phyloP scores from a whole-genome alignment of 2,113 vertebrate species.

The Mesembrinibis cayennensis region DNA sequence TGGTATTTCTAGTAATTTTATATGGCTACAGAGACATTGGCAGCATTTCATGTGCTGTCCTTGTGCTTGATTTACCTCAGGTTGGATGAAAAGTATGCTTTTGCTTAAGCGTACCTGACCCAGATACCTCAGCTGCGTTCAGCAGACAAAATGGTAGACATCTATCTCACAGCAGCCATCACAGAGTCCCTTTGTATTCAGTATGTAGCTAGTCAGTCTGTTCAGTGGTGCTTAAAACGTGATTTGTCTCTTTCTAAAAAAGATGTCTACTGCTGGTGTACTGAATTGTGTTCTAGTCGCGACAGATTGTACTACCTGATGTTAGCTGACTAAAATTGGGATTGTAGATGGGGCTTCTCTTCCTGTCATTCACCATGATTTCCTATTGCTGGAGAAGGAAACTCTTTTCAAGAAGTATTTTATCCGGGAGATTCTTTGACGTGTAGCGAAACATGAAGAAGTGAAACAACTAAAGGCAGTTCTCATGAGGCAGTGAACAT shows the following conservation, averaged over 20 bases:
- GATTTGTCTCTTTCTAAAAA: not conserved
- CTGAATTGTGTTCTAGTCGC: not conserved
- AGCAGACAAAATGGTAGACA: not conserved
- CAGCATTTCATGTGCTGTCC: not conserved
- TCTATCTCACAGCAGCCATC: not conserved
- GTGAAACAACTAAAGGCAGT: not conserved
- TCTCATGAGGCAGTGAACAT: not conserved
- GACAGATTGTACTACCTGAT: no score
- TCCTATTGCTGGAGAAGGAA: not conserved
- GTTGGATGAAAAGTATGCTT: not conserved
- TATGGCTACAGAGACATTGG: not conserved
- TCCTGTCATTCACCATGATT: not conserved
- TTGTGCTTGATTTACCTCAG: not conserved
- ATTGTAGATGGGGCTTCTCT: not conserved
- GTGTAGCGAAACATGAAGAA: not conserved
- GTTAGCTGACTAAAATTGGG: not conserved
- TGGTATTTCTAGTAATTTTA: not conserved
- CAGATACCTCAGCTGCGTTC: not conserved
- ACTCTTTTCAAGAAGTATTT: not conserved
- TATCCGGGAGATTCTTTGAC: not conserved
- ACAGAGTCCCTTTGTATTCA: not conserved
- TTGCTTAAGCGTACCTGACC: not conserved
- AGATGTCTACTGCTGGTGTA: not conserved
- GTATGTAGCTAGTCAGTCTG: not conserved
- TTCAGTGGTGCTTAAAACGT: not conserved